Evolutionary conservation across 53 echinoderm and acorn worm species (phyloP).

Genomic region (Hippasteria phrygiana): DNA sequence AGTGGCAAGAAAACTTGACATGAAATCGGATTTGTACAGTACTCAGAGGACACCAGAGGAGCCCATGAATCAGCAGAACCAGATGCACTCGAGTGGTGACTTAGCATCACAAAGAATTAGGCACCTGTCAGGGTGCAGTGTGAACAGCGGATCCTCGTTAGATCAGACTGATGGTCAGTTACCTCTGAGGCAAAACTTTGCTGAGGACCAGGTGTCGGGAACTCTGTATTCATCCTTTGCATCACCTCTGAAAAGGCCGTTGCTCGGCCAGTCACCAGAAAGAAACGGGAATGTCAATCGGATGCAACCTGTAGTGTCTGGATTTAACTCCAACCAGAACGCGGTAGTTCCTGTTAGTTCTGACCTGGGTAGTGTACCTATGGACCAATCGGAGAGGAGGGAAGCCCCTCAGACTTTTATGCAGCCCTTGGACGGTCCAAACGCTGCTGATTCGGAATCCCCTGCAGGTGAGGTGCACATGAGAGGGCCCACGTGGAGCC

Average conservation of each 20-base stretch:
- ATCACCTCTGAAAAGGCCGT: slow-evolving; percentile 56
- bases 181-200: slow-evolving; percentile 59
- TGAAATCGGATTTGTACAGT: slow-evolving; percentile 72
- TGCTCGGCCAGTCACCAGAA: slow-evolving; percentile 30
- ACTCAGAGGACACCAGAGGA: slow-evolving; percentile 60
- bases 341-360: not conserved
- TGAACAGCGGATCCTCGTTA: slow-evolving; percentile 31
- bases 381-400: slow-evolving; percentile 43
- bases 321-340: slow-evolving; percentile 25
- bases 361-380: not conserved
- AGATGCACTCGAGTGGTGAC: slow-evolving; percentile 27
- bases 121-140: slow-evolving; percentile 49
- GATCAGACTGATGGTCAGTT: slow-evolving; percentile 56
- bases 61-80: slow-evolving; percentile 37
- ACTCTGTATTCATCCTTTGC: slow-evolving; percentile 74
- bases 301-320: slow-evolving; percentile 26
- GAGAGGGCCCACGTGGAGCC: slow-evolving; percentile 37
- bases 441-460: slow-evolving; percentile 34
- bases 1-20: slow-evolving; percentile 52
- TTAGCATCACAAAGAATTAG: slow-evolving; percentile 33
- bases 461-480: not conserved
- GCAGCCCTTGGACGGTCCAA: slow-evolving; percentile 53
- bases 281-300: slow-evolving; percentile 11
- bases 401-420: not conserved
- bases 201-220: slow-evolving; percentile 67